Evolutionary conservation across 2,113 vertebrate genomes (phyloP).

Genomic region (Dipodomys stephensi): DNA sequence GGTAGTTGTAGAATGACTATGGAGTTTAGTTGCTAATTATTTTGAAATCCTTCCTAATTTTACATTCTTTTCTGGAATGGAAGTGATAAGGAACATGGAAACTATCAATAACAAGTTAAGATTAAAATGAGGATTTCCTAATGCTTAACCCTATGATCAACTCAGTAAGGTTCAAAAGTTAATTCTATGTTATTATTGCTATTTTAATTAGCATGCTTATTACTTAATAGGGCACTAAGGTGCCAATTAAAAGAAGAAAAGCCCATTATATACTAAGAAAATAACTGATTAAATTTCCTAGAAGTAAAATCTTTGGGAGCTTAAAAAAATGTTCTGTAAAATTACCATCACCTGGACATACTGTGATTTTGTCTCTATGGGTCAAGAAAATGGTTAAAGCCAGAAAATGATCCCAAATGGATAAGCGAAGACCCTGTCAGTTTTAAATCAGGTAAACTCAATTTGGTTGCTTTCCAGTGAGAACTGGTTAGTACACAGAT

Average conservation of each 20-base stretch:
- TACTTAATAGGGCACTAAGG: slow-evolving; percentile 70
- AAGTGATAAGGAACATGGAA: neutral
- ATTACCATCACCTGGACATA: neutral
- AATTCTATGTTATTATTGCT: slow-evolving; percentile 74
- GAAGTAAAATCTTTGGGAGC: slow-evolving; percentile 46
- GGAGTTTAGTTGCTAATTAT: neutral
- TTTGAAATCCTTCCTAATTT: slow-evolving; percentile 53
- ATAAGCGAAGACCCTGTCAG: neutral
- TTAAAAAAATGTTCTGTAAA: slow-evolving; percentile 20
- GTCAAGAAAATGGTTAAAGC: slow-evolving; percentile 12
- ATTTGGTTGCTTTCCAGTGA: neutral
- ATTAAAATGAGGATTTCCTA: slow-evolving; percentile 47
- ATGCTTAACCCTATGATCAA: slow-evolving; percentile 28
- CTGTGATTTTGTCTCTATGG: neutral
- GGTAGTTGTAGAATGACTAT: neutral
- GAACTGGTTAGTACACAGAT: neutral
- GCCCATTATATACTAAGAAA: slow-evolving; percentile 54
- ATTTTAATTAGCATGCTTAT: slow-evolving; percentile 74
- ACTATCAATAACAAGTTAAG: neutral
- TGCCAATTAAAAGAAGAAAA: slow-evolving; percentile 77
- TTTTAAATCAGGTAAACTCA: neutral
- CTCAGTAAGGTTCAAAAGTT: slow-evolving; percentile 53
- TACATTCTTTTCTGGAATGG: slow-evolving; percentile 2
- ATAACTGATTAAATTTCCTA: slow-evolving; percentile 70
- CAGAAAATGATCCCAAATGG: neutral